Base-by-base conservation (phyloP, 2,888 invertebrate genomes). In the Sarcophaga rosellei region DNA sequence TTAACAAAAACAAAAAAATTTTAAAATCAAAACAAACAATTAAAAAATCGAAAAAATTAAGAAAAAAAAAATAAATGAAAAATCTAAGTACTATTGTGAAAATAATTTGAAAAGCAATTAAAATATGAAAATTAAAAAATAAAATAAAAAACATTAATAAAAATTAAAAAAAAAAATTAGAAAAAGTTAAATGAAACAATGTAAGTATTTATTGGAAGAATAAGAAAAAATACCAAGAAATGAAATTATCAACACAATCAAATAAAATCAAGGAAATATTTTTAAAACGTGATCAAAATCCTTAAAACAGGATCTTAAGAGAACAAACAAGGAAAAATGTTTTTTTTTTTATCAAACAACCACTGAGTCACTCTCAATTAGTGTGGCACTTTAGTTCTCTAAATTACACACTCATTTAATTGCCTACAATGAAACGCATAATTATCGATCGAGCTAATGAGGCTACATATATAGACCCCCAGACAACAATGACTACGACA, bases 371-470 rank as follows among this genome's bases (percentile, higher is more conserved):
- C 17, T 47, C 65, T 69, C 85, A 82, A 61, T 81, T 78, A 77
- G 25, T 80, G 63, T 68, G 57, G 61, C 73, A 83, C 44, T 73
- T 83, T 77, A 65, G 35, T 45, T 47, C 20, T 35, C 75, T 79
- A 72, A 77, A 73, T 82, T 77, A 80, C 73, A 80, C 78, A 65
- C 80, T 86, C 74, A 88, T 88, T 88, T 88, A 88, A 89, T 88
- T 89, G 87, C 81, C 85, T 88, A 86, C 87, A 89, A 74, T 80
- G 84, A 81, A 88, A 87, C 81, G 85, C 85, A 88, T 88, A 84
- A 89, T 77, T 74, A 77, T 74, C 69, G 4, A 53, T 53, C 53
- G 3, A 17, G 5, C 17, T 15, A 47, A 69, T 53, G 77, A 53
- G 53, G 25, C 69, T 35, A 66, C 69, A n/a, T 5, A 66, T 45